A percentile compares a stretch with the other conserved stretches of the same genome.
phyloP scores from a whole-genome alignment of 2,113 vertebrate species.

The Clarias gariepinus region DNA sequence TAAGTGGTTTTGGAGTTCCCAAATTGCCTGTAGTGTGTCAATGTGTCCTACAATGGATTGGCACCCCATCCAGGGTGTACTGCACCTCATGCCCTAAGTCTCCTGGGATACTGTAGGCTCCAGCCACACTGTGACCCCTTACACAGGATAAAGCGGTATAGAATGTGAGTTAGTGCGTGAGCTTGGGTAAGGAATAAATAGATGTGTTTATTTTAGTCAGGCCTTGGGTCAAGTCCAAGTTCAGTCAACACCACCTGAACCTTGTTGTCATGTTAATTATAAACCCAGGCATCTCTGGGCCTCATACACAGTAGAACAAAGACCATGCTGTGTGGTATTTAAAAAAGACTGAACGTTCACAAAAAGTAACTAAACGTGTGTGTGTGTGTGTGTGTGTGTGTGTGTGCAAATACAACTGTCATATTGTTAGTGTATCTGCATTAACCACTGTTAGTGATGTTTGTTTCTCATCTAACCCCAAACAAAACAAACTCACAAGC shows the following conservation, averaged over 20 bases:
- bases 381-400: background rate
- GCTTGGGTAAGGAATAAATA: background rate
- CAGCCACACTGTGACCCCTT: too few species aligned
- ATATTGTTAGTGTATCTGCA: background rate
- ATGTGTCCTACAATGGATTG: too few species aligned
- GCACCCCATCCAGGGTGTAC: too few species aligned
- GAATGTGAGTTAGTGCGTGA: too few species aligned
- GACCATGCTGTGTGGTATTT: background rate
- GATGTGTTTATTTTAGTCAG: background rate
- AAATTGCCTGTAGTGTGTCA: too few species aligned
- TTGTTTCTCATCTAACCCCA: background rate
- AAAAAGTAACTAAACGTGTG: background rate
- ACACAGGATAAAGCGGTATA: too few species aligned
- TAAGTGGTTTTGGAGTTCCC: too few species aligned
- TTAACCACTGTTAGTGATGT: background rate
- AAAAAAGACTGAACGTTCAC: background rate
- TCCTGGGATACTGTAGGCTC: too few species aligned
- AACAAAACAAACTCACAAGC: background rate
- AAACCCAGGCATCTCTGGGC: conserved; percentile 5
- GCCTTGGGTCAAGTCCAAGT: background rate
- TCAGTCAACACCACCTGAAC: conserved; percentile 6
- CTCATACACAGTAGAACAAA: conserved; percentile 17
- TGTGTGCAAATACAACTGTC: too few species aligned
- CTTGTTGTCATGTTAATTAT: conserved; percentile 31
- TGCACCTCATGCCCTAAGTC: too few species aligned